These are phyloP conservation scores for Neosilurus mollespiculum DNA, from an alignment of 2,797 vertebrate genomes.

Conservation along the genomic window DNA sequence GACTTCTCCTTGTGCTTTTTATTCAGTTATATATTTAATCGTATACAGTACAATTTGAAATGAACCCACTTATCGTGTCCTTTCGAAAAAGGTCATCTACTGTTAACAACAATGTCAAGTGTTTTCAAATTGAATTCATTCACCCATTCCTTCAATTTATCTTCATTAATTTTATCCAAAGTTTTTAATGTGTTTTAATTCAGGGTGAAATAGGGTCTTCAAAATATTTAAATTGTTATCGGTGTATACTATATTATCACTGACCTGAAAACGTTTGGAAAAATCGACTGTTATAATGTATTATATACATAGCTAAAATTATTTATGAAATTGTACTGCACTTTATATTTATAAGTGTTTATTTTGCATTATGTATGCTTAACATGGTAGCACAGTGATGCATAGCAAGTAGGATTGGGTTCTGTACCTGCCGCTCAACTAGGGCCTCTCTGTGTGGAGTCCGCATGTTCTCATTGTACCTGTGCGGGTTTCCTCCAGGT, in stretches of 20 bases:
- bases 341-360: neutral
- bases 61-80: neutral
- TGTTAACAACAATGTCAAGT: neutral
- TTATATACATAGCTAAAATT: neutral
- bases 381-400: neutral
- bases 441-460: no score
- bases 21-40: neutral
- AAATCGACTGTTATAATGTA: neutral
- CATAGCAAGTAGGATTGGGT: no score
- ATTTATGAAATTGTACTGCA: neutral
- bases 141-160: neutral
- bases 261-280: neutral
- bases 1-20: slow-evolving; percentile 9
- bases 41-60: neutral
- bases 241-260: neutral
- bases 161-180: neutral
- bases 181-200: neutral
- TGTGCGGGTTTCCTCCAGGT: no score
- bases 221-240: neutral
- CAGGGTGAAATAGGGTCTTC: neutral
- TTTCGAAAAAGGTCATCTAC: neutral
- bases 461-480: no score
- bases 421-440: no score
- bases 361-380: neutral
- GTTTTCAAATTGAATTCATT: neutral